Evolutionary conservation across 2,888 invertebrate genomes (phyloP).

Genomic region (Volucella inanis): DNA sequence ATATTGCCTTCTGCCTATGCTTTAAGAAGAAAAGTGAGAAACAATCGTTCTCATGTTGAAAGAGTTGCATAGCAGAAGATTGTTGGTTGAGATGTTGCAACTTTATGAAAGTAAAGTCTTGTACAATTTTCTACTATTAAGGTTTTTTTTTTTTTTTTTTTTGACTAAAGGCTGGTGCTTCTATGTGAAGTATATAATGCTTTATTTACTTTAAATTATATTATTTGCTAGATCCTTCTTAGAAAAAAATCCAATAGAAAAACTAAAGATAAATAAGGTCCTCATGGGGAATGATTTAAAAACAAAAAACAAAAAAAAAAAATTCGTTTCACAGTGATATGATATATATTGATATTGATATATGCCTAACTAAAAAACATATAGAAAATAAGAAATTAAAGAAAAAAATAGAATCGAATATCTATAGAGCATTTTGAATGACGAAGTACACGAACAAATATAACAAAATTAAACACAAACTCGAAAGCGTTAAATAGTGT

Average conservation of each 20-base stretch:
- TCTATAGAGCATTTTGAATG: conserved; percentile 23
- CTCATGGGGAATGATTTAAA: conserved; percentile 33
- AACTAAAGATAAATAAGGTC: conserved; percentile 59
- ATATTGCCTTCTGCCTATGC: conserved; percentile 65
- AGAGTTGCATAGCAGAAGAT: conserved; percentile 77
- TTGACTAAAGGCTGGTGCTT: conserved; percentile 80
- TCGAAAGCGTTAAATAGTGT: conserved; percentile 48
- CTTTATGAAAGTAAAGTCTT: not conserved
- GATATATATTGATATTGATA: conserved; percentile 34
- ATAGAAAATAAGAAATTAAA: conserved; percentile 15
- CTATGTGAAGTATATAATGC: conserved; percentile 81
- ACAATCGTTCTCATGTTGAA: conserved; percentile 56
- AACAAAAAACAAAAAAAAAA: conserved; percentile 24
- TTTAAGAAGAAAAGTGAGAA: conserved; percentile 39
- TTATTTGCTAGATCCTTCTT: conserved; percentile 61
- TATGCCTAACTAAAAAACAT: conserved; percentile 46
- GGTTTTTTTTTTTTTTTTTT: conserved; percentile 42
- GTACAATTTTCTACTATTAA: conserved; percentile 23
- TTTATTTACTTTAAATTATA: conserved; percentile 53
- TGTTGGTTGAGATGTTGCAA: conserved; percentile 81
- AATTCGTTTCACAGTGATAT: conserved; percentile 68
- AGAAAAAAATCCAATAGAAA: conserved; percentile 69
- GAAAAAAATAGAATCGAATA: conserved; percentile 15
- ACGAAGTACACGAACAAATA: conserved; percentile 19
- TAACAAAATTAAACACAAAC: conserved; percentile 30